phyloP scores from a whole-genome alignment of 2,113 vertebrate species.

The Poeciliopsis retropinna region DNA sequence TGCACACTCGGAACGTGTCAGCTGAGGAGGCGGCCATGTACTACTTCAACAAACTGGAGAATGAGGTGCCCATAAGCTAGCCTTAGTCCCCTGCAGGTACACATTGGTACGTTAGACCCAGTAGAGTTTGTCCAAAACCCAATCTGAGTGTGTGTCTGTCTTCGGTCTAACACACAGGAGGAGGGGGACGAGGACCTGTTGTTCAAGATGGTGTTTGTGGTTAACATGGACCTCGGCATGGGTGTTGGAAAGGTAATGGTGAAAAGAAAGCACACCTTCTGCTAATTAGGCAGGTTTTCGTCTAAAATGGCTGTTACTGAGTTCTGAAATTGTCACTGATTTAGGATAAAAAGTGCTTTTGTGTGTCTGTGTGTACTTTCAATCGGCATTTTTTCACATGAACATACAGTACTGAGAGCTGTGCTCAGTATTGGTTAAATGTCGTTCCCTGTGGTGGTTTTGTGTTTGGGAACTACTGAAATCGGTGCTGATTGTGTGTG shows the following conservation, averaged over 20 bases:
- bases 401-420: too few species aligned
- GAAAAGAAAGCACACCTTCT: not conserved
- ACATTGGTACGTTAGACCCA: constrained; percentile 58
- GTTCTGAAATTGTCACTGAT: too few species aligned
- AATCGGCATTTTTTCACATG: too few species aligned
- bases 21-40: constrained; percentile 87
- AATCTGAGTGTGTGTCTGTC: constrained; percentile 51
- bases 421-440: too few species aligned
- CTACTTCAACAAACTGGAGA: constrained; percentile 87
- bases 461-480: not conserved
- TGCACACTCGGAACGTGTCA: constrained; percentile 83
- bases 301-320: too few species aligned
- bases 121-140: constrained; percentile 56
- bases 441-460: too few species aligned
- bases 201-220: constrained; percentile 88
- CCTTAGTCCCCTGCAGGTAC: constrained; percentile 69
- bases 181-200: constrained; percentile 76
- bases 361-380: too few species aligned
- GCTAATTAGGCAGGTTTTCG: too few species aligned
- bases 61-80: constrained; percentile 80
- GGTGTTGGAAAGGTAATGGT: constrained; percentile 82
- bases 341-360: too few species aligned
- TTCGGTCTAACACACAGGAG: constrained; percentile 64
- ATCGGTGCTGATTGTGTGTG: constrained; percentile 16
- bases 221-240: constrained; percentile 87